phyloP scores from a whole-genome alignment of 2,797 vertebrate genomes.

The Cetoscarus ocellatus region DNA sequence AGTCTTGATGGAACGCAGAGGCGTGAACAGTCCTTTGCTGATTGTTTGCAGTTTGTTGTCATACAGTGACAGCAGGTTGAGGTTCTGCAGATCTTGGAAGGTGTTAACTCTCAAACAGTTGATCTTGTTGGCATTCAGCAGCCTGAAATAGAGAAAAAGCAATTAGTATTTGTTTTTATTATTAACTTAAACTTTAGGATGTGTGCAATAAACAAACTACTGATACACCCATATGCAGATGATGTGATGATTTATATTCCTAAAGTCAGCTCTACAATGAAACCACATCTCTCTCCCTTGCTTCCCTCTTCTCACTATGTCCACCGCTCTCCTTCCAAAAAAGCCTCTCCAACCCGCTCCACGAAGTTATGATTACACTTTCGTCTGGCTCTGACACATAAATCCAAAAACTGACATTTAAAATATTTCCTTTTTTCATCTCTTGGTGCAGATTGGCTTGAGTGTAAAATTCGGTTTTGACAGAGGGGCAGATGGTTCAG shows the following conservation, averaged over 20 bases:
- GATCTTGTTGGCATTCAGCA: slow-evolving; percentile 99
- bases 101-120: slow-evolving; percentile 97
- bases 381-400: slow-evolving; percentile 49
- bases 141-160: slow-evolving; percentile 76
- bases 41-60: slow-evolving; percentile 99
- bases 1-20: slow-evolving; percentile 96
- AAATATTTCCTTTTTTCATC: slow-evolving; percentile 46
- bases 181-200: neutral
- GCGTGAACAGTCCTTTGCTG: slow-evolving; percentile 95
- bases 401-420: slow-evolving; percentile 53
- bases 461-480: slow-evolving; percentile 60
- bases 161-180: slow-evolving; percentile 3
- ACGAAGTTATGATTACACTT: slow-evolving; percentile 38
- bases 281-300: slow-evolving; percentile 3
- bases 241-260: slow-evolving; percentile 29
- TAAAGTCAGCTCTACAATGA: slow-evolving; percentile 6
- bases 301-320: neutral
- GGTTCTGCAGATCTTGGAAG: slow-evolving; percentile 97
- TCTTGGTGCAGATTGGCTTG: slow-evolving; percentile 30
- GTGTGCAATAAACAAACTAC: slow-evolving; percentile 14
- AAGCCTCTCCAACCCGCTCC: slow-evolving; percentile 15
- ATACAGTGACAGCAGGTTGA: slow-evolving; percentile 96
- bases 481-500: slow-evolving; percentile 46
- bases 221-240: slow-evolving; percentile 18
- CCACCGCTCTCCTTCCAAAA: slow-evolving; percentile 2